These are phyloP conservation scores for Prorops nasuta DNA, from an alignment of 1,140 invertebrate genomes.

Conservation along the genomic window DNA sequence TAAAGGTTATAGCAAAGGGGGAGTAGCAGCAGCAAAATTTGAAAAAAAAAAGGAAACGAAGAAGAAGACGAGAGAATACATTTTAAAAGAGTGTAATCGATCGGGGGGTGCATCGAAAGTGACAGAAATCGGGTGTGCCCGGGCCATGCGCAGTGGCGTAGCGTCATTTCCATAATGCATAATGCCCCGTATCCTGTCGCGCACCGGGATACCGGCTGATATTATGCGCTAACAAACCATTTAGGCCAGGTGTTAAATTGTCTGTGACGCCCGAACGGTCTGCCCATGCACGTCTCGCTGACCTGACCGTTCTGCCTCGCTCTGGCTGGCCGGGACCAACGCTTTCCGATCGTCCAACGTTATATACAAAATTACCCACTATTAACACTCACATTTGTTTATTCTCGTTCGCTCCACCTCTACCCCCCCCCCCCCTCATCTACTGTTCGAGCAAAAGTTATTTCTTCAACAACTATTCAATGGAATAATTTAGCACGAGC, in stretches of 20 bases:
- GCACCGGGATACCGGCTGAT: conserved; percentile 31
- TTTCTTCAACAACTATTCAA: no score
- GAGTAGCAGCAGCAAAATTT: no score
- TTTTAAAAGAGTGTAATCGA: conserved; percentile 14
- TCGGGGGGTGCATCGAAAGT: conserved; percentile 35
- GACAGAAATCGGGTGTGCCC: conserved; percentile 53
- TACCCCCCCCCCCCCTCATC: no score
- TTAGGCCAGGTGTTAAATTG: conserved; percentile 57
- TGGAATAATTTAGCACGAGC: no score
- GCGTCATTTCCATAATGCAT: conserved; percentile 56
- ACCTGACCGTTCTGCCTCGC: conserved; percentile 3
- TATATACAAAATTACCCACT: no score
- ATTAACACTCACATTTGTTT: no score
- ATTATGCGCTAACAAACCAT: conserved; percentile 56
- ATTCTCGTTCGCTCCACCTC: no score
- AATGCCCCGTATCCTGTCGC: conserved; percentile 54
- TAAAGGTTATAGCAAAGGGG: no score
- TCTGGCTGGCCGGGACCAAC: not conserved
- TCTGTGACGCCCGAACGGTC: conserved; percentile 50
- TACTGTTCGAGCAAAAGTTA: no score
- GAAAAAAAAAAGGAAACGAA: conserved; percentile 3
- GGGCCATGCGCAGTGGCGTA: conserved; percentile 24
- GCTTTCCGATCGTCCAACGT: no score
- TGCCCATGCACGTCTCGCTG: conserved; percentile 11
- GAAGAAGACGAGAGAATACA: not conserved